Base-by-base conservation (phyloP, 1,140 invertebrate genomes). In the Hyphantria cunea region DNA sequence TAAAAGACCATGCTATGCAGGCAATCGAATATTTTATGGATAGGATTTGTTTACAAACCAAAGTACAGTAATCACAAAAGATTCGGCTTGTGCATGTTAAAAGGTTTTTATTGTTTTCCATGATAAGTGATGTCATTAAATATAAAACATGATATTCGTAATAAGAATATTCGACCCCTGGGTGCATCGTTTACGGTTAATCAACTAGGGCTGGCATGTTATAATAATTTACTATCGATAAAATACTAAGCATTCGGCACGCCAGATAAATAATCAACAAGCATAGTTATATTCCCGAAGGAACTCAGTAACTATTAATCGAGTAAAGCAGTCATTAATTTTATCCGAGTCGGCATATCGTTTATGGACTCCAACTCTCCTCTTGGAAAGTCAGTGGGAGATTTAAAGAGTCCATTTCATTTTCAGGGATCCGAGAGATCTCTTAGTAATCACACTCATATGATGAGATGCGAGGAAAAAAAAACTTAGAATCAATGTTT, bases 61-160 rank as follows among this genome's bases (percentile, higher is more conserved):
- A 37, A 51, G 14, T 42, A 12, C 25, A 31, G 11, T 54, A 44
- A 11, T 6, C 34, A 12, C 39, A 42, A 54, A 12, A 25, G 17
- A 54, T 54, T 45, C n/a, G 52, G 32, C 44, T 31, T 44, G 17
- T 54, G 17, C 41, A 42, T 45, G 13, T 41, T 39, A 7, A 42
- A 45, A 54, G n/a, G 32, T 54, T 54, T n/a, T 54, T 44, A 54
- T 11, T 15, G 6, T 31, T 31, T 39, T 44, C 52, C 41, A 63
- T 48, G 15, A 50, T 58, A 64, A 58, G 59, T 56, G 44, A 37
- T 12, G 25, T 55, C 47, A 55, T 67, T 55, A 67, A 67, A 62
- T 53, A 25, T 44, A 62, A 50, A 58, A 65, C 47, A 67, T 63
- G 61, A 71, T 70, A 70, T 66, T 74, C 68, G 63, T 74, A 70